A percentile compares a stretch with the other conserved stretches of the same genome.
Conservation (phyloP, 2,888 invertebrate genomes). For the Plemyria rubiginata region DNA sequence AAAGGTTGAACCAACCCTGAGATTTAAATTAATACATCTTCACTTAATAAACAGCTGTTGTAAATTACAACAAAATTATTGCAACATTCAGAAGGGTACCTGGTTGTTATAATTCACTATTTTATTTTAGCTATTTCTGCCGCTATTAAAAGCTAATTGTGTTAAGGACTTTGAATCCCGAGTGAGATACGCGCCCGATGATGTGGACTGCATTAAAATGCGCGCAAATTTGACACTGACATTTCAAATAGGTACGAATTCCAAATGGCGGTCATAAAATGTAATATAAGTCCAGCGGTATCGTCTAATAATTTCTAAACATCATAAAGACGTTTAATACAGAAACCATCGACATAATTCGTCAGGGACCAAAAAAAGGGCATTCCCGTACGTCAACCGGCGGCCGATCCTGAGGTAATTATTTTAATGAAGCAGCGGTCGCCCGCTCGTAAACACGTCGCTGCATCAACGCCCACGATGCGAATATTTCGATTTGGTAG, state of each 20-base stretch:
- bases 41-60: constrained; percentile 38
- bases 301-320: constrained; percentile 40
- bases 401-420: constrained; percentile 59
- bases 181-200: constrained; percentile 31
- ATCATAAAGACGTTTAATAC: constrained; percentile 39
- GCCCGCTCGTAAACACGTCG: constrained; percentile 60
- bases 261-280: constrained; percentile 19
- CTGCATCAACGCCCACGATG: constrained; percentile 60
- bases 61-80: constrained; percentile 45
- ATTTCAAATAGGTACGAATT: constrained; percentile 26
- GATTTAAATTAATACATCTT: constrained; percentile 25
- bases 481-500: constrained; percentile 58
- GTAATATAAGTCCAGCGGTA: constrained; percentile 25
- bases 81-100: constrained; percentile 41
- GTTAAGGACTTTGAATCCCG: constrained; percentile 62
- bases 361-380: constrained; percentile 50
- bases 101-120: constrained; percentile 71
- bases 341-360: constrained; percentile 45
- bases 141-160: constrained; percentile 62
- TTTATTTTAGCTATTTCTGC: constrained; percentile 63
- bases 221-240: constrained; percentile 28
- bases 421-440: constrained; percentile 65
- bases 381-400: constrained; percentile 55
- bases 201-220: constrained; percentile 23
- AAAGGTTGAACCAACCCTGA: constrained; percentile 39